Evolutionary conservation across 2,888 invertebrate genomes (phyloP), one percentile per base, ranked within the genome.

Genomic region (Drosophila colorata): DNA sequence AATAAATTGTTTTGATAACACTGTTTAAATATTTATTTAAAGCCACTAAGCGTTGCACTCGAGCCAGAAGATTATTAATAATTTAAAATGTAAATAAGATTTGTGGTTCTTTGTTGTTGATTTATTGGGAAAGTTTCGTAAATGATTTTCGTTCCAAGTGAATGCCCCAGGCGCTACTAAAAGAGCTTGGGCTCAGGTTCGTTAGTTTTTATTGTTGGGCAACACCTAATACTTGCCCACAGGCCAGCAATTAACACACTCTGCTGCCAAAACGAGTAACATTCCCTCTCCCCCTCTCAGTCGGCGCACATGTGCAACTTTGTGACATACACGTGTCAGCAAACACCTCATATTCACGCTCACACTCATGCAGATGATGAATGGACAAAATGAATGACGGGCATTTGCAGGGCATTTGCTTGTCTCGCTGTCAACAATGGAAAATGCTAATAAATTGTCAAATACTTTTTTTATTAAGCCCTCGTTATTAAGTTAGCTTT

Each of bases 11-110:
- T 66, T 44, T 14, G 18, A 28, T 18, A 53, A 57, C 47, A 47
- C 16, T 58, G 46, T 46, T 78, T 35, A 66, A 79, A 74, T 76
- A 88, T 85, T 82, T 67, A 85, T 69, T 57, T 38, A 67, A 56
- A 46, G 51, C 40, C 55, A 52, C 40, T 43, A 51, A 46, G 38
- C 47, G 41, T 43, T 37, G 37, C 28, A 44, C 14, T 55, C 13
- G 25, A 46, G 73, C 25, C 38, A 41, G 44, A 49, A 46, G n/a
- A 46, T 56, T 44, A 58, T 49, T 46, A 56, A 58, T 44, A 63
- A 60, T 78, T 72, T 40, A 78, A 72, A 55, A 67, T 77, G 56
- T 44, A 74, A 63, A 64, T 60, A 72, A 63, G 63, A 64, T 77
- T 63, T 38, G 33, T 37, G 47, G 35, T 53, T 60, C 20, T 49